These are phyloP conservation scores for Seira musarum DNA, from an alignment of 2,888 invertebrate genomes.

Conservation along the genomic window DNA sequence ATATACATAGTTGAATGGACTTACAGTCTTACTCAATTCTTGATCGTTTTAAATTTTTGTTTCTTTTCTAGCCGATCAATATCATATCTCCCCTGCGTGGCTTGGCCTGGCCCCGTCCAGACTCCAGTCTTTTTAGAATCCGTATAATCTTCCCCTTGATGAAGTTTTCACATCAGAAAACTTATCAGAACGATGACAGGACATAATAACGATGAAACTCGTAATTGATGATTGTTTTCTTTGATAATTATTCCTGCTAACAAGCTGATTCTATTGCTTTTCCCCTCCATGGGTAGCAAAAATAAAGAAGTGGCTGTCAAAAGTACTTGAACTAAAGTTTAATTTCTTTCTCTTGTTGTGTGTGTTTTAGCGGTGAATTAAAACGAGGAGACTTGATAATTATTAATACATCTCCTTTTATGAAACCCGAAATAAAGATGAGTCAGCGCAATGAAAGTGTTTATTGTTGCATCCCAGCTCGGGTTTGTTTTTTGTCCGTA, in stretches of 20 bases:
- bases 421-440: slow-evolving; percentile 41
- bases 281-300: slow-evolving; percentile 41
- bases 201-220: slow-evolving; percentile 15
- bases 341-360: no score
- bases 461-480: no score
- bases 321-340: no score
- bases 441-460: slow-evolving; percentile 39
- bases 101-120: neutral
- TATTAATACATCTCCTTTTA: slow-evolving; percentile 33
- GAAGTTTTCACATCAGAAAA: slow-evolving; percentile 30
- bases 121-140: no score
- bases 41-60: slow-evolving; percentile 2
- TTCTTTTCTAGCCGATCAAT: slow-evolving; percentile 25
- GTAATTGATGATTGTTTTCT: slow-evolving; percentile 56
- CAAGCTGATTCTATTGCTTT: slow-evolving; percentile 47
- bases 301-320: slow-evolving; percentile 38
- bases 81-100: slow-evolving; percentile 40
- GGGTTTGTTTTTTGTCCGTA: no score
- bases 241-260: slow-evolving; percentile 56
- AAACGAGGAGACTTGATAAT: no score
- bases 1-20: no score
- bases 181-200: slow-evolving; percentile 24
- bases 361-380: no score
- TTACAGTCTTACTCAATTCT: no score
- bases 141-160: neutral